Base-by-base conservation (phyloP, 1,140 invertebrate species). In the Drosophila chauvacae region DNA sequence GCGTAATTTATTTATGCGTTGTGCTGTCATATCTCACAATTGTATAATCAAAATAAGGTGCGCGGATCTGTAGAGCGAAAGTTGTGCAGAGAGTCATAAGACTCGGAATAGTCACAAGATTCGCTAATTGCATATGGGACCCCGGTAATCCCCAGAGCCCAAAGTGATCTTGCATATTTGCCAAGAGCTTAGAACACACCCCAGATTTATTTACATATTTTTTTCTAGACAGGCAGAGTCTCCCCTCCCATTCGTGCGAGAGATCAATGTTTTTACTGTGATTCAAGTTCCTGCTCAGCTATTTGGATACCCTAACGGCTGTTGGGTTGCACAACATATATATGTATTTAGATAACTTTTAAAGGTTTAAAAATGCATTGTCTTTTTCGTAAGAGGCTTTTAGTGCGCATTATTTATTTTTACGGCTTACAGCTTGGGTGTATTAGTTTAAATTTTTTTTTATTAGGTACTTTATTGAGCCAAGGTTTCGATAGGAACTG, bases 1-100 rank as follows among this genome's bases (percentile, higher is more conserved):
- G 33, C 59, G 64, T 68, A 68, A 68, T 68, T 41, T 39, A 55
- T 39, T 30, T 68, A 63, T 68, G 59, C 64, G 44, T 48, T 20
- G 11, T 26, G 18, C 30, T 20, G n/a, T 28, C n/a, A 61, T 65
- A 60, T 37, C 63, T 20, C n/a, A n/a, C 16, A 14, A 42, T 68
- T 64, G 44, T 59, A 68, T 64, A 68, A 68, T 48, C 11, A 23
- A 28, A n/a, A n/a, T 55, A 37, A 20, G 7, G 4, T 37, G 16
- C 23, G 10, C 18, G 5, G 58, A 20, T 37, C 7, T 4, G 2
- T 2, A 35, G 28, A 35, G 20, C 20, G n/a, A 35, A 45, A 35
- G 57, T 30, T n/a, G 2, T 48, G 18, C 18, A 37, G 42, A 47
- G 37, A 26, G 20, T 48, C 58, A 48, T 58, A 45, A 47, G 28